Conservation (phyloP, 2,113 vertebrate species). For the Poeciliopsis retropinna region DNA sequence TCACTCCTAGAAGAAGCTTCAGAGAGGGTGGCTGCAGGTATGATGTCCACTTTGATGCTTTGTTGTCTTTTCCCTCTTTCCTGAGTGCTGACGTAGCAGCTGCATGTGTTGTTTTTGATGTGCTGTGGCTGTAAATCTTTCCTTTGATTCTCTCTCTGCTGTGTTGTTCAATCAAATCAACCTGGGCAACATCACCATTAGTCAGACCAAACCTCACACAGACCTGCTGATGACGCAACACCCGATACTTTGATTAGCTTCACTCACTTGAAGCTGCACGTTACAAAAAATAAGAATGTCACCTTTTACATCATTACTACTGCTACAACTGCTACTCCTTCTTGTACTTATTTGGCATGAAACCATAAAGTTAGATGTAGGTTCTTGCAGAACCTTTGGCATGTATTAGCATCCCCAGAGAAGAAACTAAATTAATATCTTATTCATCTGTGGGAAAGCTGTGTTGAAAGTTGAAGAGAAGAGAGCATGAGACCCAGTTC, state of each 20-base stretch:
- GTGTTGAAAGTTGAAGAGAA: not conserved
- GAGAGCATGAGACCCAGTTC: not conserved
- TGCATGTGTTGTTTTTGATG: conserved; percentile 19
- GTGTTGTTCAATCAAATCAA: conserved; percentile 56
- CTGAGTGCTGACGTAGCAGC: not conserved
- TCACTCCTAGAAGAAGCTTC: not conserved
- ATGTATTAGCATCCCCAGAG: too few species aligned
- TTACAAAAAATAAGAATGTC: not conserved
- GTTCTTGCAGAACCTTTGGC: too few species aligned
- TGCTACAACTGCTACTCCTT: not conserved
- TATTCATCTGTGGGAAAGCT: too few species aligned
- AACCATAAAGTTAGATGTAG: not conserved
- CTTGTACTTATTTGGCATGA: not conserved
- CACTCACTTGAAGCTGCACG: conserved; percentile 9
- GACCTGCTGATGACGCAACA: conserved; percentile 32
- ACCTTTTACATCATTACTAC: not conserved
- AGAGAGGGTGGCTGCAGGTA: not conserved
- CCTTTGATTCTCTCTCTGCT: conserved; percentile 43
- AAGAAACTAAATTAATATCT: not conserved
- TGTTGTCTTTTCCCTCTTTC: not conserved
- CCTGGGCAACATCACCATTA: conserved; percentile 45
- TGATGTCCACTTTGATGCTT: not conserved
- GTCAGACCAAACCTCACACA: conserved; percentile 20
- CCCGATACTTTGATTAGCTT: conserved; percentile 30
- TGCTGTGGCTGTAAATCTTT: conserved; percentile 8